Base-by-base conservation (phyloP, 92 coral and sea anemone species). In the Bergia puertoricense region DNA sequence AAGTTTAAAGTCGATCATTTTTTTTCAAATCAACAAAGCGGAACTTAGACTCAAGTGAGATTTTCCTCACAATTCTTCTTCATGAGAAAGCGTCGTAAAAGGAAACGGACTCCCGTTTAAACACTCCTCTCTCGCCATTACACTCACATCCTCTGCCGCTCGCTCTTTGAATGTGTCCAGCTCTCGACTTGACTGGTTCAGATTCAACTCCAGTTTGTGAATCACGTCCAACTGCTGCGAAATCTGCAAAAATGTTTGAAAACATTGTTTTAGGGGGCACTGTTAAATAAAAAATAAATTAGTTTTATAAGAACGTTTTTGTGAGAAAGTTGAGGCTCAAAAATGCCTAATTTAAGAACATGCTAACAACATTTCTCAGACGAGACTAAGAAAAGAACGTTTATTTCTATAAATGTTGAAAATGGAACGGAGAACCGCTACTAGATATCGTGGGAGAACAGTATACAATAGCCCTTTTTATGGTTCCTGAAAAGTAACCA, bases 91-190 rank as follows among this genome's bases (percentile, higher is more conserved):
- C 23, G 65, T 69, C 65, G n/a, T 4, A 62, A 62, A 38, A 16
- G 10, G 77, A 37, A 16, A 56, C 51, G 77, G 80, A 86, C 23
- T 66, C 81, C 91, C 91, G 16, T 91, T 85, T 46, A 89, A 86
- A 73, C 80, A 80, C 56, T 92, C 92, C 23, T 85, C 57, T 38
- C 41, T 62, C 8, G 62, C 68, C 45, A 57, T 84, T 40, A 42
- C 93, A 95, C 99, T 95, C 96, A 97, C 99, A 82, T 97, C 99
- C 75, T 97, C 95, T 20, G 95, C 93, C n/a, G 97, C 11, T 40
- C 86, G 92, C 72, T 92, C 88, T 44, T 90, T 91, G 16, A 97
- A 74, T 44, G 89, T 92, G 74, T 96, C 96, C 44, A 94, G 93
- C 46, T 91, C 96, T 8, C 93, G 89, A 50, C 93, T 91, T 62